These are phyloP conservation scores for Apeira syringaria DNA, from an alignment of 2,888 invertebrate genomes.

Conservation along the genomic window DNA sequence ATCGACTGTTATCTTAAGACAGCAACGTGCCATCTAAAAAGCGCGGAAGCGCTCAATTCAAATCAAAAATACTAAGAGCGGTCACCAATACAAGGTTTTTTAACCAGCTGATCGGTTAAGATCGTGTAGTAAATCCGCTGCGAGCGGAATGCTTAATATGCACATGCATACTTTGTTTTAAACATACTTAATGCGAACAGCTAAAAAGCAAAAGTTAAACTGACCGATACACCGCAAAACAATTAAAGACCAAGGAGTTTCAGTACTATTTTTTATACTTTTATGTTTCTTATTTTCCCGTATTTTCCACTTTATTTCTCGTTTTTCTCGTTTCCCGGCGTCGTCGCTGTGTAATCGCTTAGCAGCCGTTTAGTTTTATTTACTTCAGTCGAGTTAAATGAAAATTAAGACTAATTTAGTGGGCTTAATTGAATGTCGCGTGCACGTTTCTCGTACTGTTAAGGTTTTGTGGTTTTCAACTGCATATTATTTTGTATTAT, in stretches of 20 bases:
- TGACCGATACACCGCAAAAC: slow-evolving; percentile 10
- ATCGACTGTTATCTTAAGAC: too few species aligned
- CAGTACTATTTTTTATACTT: slow-evolving; percentile 10
- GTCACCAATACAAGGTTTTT: too few species aligned
- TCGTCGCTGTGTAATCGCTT: slow-evolving; percentile 36
- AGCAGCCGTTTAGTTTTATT: slow-evolving; percentile 40
- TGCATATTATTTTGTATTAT: not conserved
- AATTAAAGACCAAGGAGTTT: slow-evolving; percentile 13
- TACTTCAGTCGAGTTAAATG: slow-evolving; percentile 22
- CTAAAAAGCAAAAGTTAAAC: slow-evolving; percentile 3
- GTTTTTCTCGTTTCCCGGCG: slow-evolving; percentile 25
- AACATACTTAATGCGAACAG: too few species aligned
- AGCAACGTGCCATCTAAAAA: too few species aligned
- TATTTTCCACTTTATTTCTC: not conserved
- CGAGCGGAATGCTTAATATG: too few species aligned
- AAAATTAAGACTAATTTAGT: slow-evolving; percentile 32
- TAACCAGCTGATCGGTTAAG: too few species aligned
- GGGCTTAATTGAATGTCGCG: slow-evolving; percentile 33
- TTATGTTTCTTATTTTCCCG: slow-evolving; percentile 18
- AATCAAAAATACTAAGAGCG: too few species aligned
- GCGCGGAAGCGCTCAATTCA: too few species aligned
- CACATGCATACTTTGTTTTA: not conserved
- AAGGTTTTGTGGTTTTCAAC: not conserved
- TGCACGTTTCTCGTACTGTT: slow-evolving; percentile 13
- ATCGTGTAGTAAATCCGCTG: too few species aligned